Evolutionary conservation across 2,113 vertebrate genomes (phyloP), one percentile per base, ranked within the genome.

Genomic region (Halcyon malimbica): DNA sequence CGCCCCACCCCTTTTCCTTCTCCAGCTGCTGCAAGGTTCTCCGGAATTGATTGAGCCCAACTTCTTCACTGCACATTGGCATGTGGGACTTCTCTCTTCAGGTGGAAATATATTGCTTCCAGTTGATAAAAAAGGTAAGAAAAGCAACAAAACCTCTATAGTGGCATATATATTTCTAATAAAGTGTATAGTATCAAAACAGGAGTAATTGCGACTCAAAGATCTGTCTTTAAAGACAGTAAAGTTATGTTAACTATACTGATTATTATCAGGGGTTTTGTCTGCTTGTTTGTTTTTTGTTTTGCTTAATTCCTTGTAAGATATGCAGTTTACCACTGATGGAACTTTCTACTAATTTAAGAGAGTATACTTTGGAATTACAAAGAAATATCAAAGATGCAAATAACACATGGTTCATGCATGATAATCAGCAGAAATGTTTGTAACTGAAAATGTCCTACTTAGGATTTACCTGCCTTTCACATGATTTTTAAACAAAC

Each of bases 11-110:
- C 16, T 41, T 8, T 23, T 39, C 42, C 11, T 39, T 23, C 54
- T 10, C 21, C 70, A 99, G 99, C 94, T 99, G 42, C 97, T 99
- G 68, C 98, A 99, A 96, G 97, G 97, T 25, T 99, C 98, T 69
- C 97, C 98, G 86, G 99, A 99, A 75, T 17, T 98, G 12, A 97
- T 99, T 78, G 98, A 99, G 74, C 92, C 96, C 8, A 97, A 23
- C 70, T 97, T 95, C 50, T 92, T 98, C 63, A 97, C 97, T 74
- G 97, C 97, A 68, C 98, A 98, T 95, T 98, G 97, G 95, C 98
- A 97, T 78, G 94, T 96, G 46, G 69, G 97, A 76, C 75, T 70
- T 89, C 98, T 97, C 28, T 98, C 97, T 83, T 93, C 96, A 13
- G 76, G 93, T 18, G 97, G 95, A 86, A 98, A 98, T 64, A 84